Evolutionary conservation across 1,140 invertebrate species (phyloP).

Genomic region (Drosophila navojoa): DNA sequence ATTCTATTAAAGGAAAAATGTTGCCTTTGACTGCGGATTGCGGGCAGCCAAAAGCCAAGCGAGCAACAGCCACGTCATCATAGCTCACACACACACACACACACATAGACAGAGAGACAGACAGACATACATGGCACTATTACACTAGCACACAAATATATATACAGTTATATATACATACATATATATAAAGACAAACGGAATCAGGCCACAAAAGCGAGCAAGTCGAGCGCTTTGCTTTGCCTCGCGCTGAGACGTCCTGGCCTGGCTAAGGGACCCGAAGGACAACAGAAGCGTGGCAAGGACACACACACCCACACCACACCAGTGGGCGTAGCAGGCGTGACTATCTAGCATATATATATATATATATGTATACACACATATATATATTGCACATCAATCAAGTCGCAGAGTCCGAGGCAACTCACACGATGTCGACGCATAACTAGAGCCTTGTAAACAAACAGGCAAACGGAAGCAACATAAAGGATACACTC

Average conservation of each 20-base stretch:
- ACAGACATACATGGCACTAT: slow-evolving; percentile 24
- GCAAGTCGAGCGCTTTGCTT: slow-evolving; percentile 3
- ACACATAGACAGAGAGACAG: slow-evolving; percentile 7
- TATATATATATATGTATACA: no score
- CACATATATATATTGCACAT: neutral
- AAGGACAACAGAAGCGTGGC: slow-evolving; percentile 6
- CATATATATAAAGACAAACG: slow-evolving; percentile 13
- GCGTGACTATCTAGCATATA: neutral
- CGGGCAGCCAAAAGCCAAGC: slow-evolving; percentile 7
- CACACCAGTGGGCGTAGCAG: slow-evolving; percentile 2
- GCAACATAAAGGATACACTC: slow-evolving; percentile 27
- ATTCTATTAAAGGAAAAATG: slow-evolving; percentile 18
- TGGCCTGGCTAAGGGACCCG: neutral
- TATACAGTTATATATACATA: slow-evolving; percentile 14
- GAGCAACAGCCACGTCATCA: slow-evolving; percentile 32
- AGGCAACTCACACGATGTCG: neutral
- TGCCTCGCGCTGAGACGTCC: slow-evolving; percentile 5
- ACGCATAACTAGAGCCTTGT: neutral
- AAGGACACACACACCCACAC: slow-evolving; percentile 11
- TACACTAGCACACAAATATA: slow-evolving; percentile 26
- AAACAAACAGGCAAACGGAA: slow-evolving; percentile 6
- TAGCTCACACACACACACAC: slow-evolving; percentile 12
- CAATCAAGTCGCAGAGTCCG: slow-evolving; percentile 7
- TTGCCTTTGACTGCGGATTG: slow-evolving; percentile 36
- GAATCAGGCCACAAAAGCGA: slow-evolving; percentile 38